Conservation (phyloP, 2,113 vertebrate genomes). For the Oncorhynchus masou region DNA sequence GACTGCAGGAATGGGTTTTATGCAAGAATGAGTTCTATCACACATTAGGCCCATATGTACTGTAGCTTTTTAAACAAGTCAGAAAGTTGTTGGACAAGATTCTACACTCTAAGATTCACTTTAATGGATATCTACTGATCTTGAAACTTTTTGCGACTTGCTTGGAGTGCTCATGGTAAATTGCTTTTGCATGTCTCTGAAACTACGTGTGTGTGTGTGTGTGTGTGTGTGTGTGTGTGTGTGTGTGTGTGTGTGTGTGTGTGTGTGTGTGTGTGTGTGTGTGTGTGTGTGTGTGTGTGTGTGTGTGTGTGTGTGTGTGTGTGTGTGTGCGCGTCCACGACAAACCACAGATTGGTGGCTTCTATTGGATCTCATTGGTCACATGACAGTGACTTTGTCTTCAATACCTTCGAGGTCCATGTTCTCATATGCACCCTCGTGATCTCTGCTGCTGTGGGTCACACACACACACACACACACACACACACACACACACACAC, state of each 20-base stretch:
- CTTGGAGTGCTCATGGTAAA: neutral
- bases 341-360: neutral
- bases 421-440: slow-evolving; percentile 40
- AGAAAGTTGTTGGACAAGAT: neutral
- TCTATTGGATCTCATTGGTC: slow-evolving; percentile 27
- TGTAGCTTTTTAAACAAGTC: too few relatives aligned
- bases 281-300: neutral
- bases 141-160: neutral
- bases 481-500: too few relatives aligned
- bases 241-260: neutral
- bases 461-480: neutral
- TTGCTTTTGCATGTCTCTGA: too few relatives aligned
- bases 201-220: neutral
- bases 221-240: neutral
- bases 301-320: neutral
- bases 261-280: neutral
- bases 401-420: slow-evolving; percentile 13
- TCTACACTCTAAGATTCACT: too few relatives aligned
- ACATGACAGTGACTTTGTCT: slow-evolving; percentile 61
- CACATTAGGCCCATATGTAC: neutral
- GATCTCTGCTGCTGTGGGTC: slow-evolving; percentile 49
- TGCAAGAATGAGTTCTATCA: neutral
- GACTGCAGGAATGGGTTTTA: too few relatives aligned
- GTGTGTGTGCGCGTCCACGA: neutral
- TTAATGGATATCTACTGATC: neutral